Evolutionary conservation across 2,797 vertebrate species (phyloP).

Genomic region (Gymnothorax javanicus): DNA sequence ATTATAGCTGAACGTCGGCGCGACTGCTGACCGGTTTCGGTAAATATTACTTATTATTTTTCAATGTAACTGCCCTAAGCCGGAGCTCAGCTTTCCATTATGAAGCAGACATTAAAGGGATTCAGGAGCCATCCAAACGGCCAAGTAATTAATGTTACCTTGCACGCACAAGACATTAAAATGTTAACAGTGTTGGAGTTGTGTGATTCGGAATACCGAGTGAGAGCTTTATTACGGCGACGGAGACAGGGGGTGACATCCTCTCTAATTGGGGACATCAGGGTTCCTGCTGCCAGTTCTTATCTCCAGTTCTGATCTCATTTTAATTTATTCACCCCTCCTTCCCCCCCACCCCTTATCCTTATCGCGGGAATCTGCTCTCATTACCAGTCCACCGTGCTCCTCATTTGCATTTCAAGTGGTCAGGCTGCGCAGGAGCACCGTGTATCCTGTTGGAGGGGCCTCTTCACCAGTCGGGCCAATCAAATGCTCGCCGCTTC

Average conservation of each 20-base stretch:
- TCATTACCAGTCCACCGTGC: conserved; percentile 98
- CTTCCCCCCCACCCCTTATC: conserved; percentile 54
- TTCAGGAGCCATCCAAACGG: conserved; percentile 94
- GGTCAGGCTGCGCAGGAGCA: conserved; percentile 84
- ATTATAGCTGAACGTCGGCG: conserved; percentile 75
- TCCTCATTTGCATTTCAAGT: conserved; percentile 99
- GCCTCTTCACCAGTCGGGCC: conserved; percentile 85
- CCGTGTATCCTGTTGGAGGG: conserved; percentile 80
- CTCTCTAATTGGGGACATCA: conserved; percentile 99
- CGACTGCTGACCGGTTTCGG: conserved; percentile 84
- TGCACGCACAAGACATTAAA: conserved; percentile 98
- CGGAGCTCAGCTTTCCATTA: conserved; percentile 91
- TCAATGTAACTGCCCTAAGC: conserved; percentile 87
- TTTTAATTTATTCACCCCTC: conserved; percentile 92
- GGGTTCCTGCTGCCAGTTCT: conserved; percentile 96
- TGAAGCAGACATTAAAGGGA: conserved; percentile 94
- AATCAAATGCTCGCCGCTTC: conserved; percentile 82
- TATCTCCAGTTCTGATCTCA: conserved; percentile 89
- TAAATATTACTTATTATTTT: conserved; percentile 96
- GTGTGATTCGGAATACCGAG: conserved; percentile 98
- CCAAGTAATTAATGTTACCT: conserved; percentile 99
- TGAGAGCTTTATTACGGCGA: conserved; percentile 98
- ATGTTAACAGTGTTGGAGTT: conserved; percentile 99
- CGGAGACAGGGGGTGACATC: conserved; percentile 96
- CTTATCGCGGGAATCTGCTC: conserved; percentile 94